Evolutionary conservation across 2,113 vertebrate species (phyloP).

Genomic region (Progne subis): DNA sequence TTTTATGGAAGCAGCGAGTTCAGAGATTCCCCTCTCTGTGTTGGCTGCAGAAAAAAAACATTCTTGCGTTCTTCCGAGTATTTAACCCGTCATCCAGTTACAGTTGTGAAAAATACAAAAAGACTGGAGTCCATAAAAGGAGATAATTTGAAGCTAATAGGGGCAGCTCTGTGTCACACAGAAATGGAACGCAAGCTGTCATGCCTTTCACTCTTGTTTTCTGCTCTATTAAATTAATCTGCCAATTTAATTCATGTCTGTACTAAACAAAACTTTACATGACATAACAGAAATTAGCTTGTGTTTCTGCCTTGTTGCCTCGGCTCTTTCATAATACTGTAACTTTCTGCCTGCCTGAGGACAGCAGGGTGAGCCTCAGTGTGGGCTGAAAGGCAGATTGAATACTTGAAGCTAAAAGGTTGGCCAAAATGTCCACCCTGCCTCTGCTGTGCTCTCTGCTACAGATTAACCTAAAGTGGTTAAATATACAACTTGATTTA

Average conservation of each 20-base stretch:
- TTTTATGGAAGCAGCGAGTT: background rate
- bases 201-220: constrained; percentile 8
- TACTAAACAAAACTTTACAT: constrained; percentile 13
- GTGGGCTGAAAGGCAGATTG: background rate
- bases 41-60: constrained; percentile 28
- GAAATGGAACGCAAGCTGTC: background rate
- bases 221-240: constrained; percentile 15
- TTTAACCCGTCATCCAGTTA: constrained; percentile 45
- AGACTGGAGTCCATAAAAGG: constrained; percentile 53
- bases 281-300: constrained; percentile 1
- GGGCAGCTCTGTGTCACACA: background rate
- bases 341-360: background rate
- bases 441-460: background rate
- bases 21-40: background rate
- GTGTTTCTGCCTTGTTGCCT: constrained; percentile 5
- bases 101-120: constrained; percentile 46
- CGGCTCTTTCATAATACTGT: background rate
- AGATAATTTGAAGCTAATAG: constrained; percentile 58
- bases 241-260: constrained; percentile 32
- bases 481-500: constrained; percentile 62
- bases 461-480: constrained; percentile 56
- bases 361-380: background rate
- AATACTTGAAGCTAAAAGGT: background rate
- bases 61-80: constrained; percentile 37
- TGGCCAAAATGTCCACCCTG: background rate